Evolutionary conservation across 1,140 invertebrate genomes (phyloP).

Genomic region (Drosophila obscura): DNA sequence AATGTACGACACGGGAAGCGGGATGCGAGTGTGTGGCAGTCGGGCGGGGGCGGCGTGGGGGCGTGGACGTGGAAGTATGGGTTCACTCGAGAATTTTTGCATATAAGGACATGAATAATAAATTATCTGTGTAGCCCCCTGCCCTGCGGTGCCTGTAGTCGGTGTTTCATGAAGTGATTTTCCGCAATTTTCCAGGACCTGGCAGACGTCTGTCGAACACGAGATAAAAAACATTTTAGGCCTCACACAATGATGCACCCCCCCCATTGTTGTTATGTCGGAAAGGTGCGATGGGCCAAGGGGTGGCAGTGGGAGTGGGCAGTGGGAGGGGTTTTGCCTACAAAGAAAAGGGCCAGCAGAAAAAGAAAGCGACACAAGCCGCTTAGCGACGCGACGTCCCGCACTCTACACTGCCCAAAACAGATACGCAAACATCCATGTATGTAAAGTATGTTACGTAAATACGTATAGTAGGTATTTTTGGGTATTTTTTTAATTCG

Average conservation of each 20-base stretch:
- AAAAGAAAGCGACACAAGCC: constrained; percentile 50
- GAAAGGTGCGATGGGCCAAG: neutral
- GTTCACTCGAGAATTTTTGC: constrained; percentile 37
- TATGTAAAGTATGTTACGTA: too few species aligned
- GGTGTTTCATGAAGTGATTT: constrained; percentile 74
- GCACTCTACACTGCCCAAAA: constrained; percentile 12
- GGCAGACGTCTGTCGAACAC: constrained; percentile 69
- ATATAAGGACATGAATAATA: constrained; percentile 77
- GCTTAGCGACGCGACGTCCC: constrained; percentile 42
- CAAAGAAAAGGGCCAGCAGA: constrained; percentile 5
- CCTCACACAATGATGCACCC: constrained; percentile 39
- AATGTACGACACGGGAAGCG: constrained; percentile 26
- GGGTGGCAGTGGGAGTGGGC: neutral
- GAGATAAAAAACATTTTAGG: constrained; percentile 71
- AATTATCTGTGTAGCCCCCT: constrained; percentile 50
- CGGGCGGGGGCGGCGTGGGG: too few species aligned
- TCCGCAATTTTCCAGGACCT: constrained; percentile 64
- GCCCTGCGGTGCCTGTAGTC: constrained; percentile 31
- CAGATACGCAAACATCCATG: too few species aligned
- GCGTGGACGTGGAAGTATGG: constrained; percentile 1
- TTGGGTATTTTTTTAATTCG: too few species aligned
- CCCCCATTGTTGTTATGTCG: constrained; percentile 56
- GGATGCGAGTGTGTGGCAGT: neutral
- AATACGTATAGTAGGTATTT: too few species aligned
- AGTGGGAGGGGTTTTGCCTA: neutral